A percentile compares a stretch with the other conserved stretches of the same genome.
phyloP scores from a whole-genome alignment of 2,888 invertebrate genomes.

The Agrotis puta region DNA sequence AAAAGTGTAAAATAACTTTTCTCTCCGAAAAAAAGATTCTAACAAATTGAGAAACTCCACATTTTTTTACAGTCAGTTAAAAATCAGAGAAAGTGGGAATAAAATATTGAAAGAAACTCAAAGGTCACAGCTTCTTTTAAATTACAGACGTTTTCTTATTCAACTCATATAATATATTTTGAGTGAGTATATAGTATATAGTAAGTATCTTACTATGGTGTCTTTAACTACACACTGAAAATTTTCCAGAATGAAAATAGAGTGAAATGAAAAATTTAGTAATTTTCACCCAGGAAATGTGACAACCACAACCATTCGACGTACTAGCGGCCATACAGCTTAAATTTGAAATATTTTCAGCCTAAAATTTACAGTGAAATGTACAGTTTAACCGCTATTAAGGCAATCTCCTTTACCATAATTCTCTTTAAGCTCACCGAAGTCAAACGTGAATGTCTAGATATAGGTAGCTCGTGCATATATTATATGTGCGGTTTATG shows the following conservation, averaged over 20 bases:
- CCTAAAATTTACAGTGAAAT: slow-evolving; percentile 28
- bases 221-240: neutral
- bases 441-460: slow-evolving; percentile 1
- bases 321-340: neutral
- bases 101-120: no score
- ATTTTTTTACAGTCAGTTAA: no score
- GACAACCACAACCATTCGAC: slow-evolving; percentile 8
- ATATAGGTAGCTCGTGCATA: slow-evolving; percentile 25
- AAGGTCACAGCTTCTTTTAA: no score
- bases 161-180: no score
- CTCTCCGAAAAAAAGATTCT: no score
- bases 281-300: neutral
- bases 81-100: no score
- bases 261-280: neutral
- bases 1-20: no score
- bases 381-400: slow-evolving; percentile 14
- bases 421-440: slow-evolving; percentile 14
- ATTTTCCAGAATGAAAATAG: neutral
- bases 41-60: no score
- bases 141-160: no score
- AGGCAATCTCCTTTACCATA: slow-evolving; percentile 10
- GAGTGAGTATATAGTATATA: no score
- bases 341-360: slow-evolving; percentile 13
- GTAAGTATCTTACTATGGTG: no score
- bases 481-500: slow-evolving; percentile 4